Evolutionary conservation across 2,113 vertebrate genomes (phyloP).

Genomic region (Hippocampus abdominalis): DNA sequence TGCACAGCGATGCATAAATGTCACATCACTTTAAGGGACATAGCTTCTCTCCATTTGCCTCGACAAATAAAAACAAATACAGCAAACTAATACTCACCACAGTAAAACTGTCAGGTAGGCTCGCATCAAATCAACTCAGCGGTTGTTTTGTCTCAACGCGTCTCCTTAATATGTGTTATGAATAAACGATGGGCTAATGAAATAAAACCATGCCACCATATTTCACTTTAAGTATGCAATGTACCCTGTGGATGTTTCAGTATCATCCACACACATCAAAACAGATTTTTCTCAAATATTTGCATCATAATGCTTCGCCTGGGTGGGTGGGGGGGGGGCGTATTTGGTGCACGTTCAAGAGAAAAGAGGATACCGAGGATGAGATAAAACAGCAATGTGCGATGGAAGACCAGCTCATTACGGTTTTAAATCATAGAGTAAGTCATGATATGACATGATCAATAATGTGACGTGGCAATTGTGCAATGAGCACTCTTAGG

Average conservation of each 20-base stretch:
- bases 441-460: no score
- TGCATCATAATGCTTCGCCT: slow-evolving; percentile 6
- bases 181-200: not conserved
- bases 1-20: not conserved
- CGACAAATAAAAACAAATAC: not conserved
- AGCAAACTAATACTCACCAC: not conserved
- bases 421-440: no score
- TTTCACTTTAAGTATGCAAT: not conserved
- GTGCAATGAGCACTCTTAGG: no score
- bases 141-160: not conserved
- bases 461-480: no score
- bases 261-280: slow-evolving; percentile 8
- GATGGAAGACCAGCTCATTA: no score
- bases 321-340: slow-evolving; percentile 18
- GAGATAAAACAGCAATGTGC: slow-evolving; percentile 6
- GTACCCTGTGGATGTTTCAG: slow-evolving; percentile 1
- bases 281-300: slow-evolving; percentile 17
- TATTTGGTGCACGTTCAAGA: slow-evolving; percentile 33
- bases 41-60: not conserved
- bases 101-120: not conserved
- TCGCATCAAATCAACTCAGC: not conserved
- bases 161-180: not conserved
- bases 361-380: slow-evolving; percentile 23
- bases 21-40: not conserved
- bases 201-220: not conserved